These are phyloP conservation scores for Mionectes olivaceus DNA, from an alignment of 2,797 vertebrate genomes.

Conservation along the genomic window DNA sequence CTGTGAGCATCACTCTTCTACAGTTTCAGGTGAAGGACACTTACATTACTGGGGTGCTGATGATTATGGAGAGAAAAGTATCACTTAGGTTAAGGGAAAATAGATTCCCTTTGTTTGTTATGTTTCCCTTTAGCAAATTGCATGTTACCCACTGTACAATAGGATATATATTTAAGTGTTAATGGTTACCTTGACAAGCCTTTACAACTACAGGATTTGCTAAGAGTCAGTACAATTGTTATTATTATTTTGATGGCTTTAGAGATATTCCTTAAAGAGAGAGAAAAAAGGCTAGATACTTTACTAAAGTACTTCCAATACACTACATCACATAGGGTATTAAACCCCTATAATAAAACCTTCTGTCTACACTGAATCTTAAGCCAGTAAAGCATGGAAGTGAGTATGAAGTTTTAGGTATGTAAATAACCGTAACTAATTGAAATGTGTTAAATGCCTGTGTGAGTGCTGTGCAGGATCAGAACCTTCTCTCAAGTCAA, in stretches of 20 bases:
- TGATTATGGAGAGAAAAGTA: not conserved
- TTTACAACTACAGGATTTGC: not conserved
- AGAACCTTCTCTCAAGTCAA: not conserved
- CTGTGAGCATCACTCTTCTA: not conserved
- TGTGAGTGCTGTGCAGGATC: not conserved
- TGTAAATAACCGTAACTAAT: not conserved
- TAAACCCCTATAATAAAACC: not conserved
- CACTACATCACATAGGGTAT: rapidly evolving
- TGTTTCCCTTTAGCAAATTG: not conserved
- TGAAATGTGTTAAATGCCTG: not conserved
- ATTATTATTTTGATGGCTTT: not conserved
- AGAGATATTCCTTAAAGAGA: not conserved
- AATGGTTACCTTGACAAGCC: not conserved
- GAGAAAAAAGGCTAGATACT: not conserved
- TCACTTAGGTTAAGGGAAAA: not conserved
- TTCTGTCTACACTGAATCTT: not conserved
- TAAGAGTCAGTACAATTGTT: not conserved
- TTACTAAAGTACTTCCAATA: not conserved
- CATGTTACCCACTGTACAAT: not conserved
- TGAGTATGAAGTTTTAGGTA: not conserved
- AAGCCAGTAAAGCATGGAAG: not conserved
- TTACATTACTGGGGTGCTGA: not conserved
- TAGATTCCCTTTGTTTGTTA: not conserved
- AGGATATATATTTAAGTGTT: not conserved
- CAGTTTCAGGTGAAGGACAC: not conserved